Evolutionary conservation across 2,888 invertebrate genomes (phyloP).

Genomic region (Tenodera sinensis): DNA sequence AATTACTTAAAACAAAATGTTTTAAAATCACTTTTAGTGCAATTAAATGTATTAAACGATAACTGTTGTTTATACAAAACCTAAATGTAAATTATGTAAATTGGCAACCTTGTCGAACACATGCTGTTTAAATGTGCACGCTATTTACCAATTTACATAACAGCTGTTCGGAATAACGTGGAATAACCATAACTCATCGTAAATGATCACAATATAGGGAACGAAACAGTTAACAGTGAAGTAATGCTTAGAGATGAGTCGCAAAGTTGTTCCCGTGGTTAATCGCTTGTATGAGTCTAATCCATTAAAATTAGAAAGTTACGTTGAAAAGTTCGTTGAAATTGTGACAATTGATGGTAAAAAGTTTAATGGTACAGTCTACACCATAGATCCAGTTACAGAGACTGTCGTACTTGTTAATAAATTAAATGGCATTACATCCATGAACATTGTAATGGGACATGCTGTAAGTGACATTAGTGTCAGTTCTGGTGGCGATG

Average conservation of each 20-base stretch:
- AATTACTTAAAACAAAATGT: not conserved
- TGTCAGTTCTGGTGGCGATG: too few species aligned
- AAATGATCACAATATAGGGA: not conserved
- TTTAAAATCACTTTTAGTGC: not conserved
- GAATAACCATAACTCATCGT: too few species aligned
- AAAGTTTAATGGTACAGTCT: constrained; percentile 15
- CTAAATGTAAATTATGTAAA: not conserved
- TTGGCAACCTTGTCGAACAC: not conserved
- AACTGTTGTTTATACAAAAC: too few species aligned
- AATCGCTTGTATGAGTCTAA: not conserved
- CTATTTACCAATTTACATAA: too few species aligned
- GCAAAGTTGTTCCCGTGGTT: not conserved
- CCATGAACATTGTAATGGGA: too few species aligned
- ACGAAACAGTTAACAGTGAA: not conserved
- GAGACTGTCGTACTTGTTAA: too few species aligned
- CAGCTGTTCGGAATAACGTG: not conserved
- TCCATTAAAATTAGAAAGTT: constrained; percentile 12
- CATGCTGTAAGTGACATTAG: too few species aligned
- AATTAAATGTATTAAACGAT: too few species aligned
- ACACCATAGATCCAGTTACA: constrained; percentile 24
- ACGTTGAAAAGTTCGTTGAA: constrained; percentile 16
- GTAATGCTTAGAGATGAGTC: constrained; percentile 11
- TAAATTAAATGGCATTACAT: too few species aligned
- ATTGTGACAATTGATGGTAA: constrained; percentile 16
- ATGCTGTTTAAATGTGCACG: too few species aligned